Base-by-base conservation (phyloP, 2,888 invertebrate species). In the Eubasilissa splendida region DNA sequence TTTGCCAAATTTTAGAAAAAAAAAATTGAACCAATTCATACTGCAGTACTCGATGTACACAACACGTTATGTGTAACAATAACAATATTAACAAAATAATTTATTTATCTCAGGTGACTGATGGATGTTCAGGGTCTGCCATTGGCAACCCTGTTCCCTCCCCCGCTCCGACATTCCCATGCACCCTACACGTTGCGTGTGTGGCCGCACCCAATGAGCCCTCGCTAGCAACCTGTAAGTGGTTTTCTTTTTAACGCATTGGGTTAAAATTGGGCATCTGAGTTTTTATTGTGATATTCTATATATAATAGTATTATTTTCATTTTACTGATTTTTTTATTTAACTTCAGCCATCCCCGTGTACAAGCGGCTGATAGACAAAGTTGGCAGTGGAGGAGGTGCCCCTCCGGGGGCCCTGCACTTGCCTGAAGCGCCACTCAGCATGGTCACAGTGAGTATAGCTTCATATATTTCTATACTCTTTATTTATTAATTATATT, bases 151-250 rank as follows among this genome's bases (percentile, higher is more conserved):
- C 59, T 5, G 53, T 77, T 4, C 42, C 92, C 94, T 84, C 96
- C 96, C 53, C 87, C 97, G 54, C 96, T 95, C 7, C 95, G 96
- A 85, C 90, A 95, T 10, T 96, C 95, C 95, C 96, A 11, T 95
- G 95, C 74, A 96, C 95, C 88, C 90, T 98, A 83, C 95, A 94
- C 85, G 89, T 95, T 10, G 88, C 95, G n/a, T 95, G 95, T 68
- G 88, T 95, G 83, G 92, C 93, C 0, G 89, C 93, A 1, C 92
- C 93, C 66, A 92, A 92, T 85, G 95, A 95, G 87, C 86, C 90
- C 3, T 91, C 91, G 84, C 88, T 91, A 79, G 86, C 87, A 7
- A 88, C 88, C 85, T 87, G 88, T 88, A 85, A 84, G 86, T 84
- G 50, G n/a, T 42, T 42, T 42, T 42, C 4, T 42, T 42, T 42